phyloP scores from a whole-genome alignment of 2,888 invertebrate species.

The Agonum fuliginosum region DNA sequence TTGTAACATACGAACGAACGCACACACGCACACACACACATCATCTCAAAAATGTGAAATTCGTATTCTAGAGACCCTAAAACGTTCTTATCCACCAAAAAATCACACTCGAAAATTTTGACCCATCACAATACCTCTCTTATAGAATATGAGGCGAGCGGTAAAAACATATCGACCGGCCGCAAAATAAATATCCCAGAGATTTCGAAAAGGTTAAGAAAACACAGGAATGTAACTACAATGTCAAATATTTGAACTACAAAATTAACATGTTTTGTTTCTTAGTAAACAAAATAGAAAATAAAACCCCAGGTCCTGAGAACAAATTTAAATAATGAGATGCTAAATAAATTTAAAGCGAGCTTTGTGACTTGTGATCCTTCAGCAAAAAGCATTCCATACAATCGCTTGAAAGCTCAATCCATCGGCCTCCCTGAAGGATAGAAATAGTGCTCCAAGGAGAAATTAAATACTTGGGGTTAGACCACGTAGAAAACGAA shows the following conservation, averaged over 20 bases:
- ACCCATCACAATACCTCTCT: no score
- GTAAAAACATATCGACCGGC: background rate
- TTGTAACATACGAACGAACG: no score
- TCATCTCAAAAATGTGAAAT: no score
- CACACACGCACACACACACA: no score
- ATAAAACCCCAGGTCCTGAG: background rate
- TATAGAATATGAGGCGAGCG: no score
- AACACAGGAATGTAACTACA: background rate
- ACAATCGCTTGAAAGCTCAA: constrained; percentile 11
- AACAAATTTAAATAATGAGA: constrained; percentile 50
- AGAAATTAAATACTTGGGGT: constrained; percentile 30
- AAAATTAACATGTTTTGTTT: no score
- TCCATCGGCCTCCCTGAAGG: background rate
- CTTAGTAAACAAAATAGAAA: background rate
- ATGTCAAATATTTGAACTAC: background rate
- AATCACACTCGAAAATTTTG: no score
- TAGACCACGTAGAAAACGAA: constrained; percentile 28
- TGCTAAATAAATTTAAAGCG: constrained; percentile 27
- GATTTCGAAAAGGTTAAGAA: background rate
- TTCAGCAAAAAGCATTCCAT: constrained; percentile 19
- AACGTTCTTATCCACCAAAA: no score
- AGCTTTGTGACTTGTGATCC: constrained; percentile 35
- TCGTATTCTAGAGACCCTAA: no score
- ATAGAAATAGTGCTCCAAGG: background rate
- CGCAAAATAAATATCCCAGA: background rate